Base-by-base conservation (phyloP, 2,797 vertebrate genomes). In the Squalus acanthias region DNA sequence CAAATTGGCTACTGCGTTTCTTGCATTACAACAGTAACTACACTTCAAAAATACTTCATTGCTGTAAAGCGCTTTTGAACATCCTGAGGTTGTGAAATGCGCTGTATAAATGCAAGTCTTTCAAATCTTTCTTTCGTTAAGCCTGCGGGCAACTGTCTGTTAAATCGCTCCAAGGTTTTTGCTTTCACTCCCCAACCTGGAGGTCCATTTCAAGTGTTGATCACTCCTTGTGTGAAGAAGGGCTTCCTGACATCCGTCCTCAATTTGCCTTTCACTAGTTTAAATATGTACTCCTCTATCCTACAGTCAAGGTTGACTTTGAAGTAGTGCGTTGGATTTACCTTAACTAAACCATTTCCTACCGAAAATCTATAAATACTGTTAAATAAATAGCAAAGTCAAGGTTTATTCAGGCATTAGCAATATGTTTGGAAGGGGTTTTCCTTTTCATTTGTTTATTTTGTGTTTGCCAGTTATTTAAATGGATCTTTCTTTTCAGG, bases 401-500 rank as follows among this genome's bases (percentile, higher is more conserved):
- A 63, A 91, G 6, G 29, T 63, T 63, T 65, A 17, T 91, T 91
- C 85, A 91, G 60, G 6, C 29, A 63, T 63, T 91, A 53, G 15
- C 26, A 5, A 29, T 91, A 33, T 63, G 57, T 13, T 89, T 89
- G 15, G 57, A 60, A 89, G 50, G 57, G 85, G 26, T 29, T 22
- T 24, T 29, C 50, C 24, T 88, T 57, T 53, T 57, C n/a, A 67
- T 24, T 93, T 67, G 63, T 93, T 67, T 39, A 67, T 93, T 67
- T 20, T 12, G 39, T 93, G 29, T 60, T 74, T 89, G 88, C 57
- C 57, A 33, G 29, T 91, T 93, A 22, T 29, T n/a, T 69, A 79
- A 85, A 39, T 63, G 39, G 60, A 46, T 88, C 79, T 96, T 96
- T 95, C 33, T 22, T 17, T n/a, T 65, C 97, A 99, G 99, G 99